Base-by-base conservation (phyloP, 2,888 invertebrate species). In the Ichneumoninae sp. region DNA sequence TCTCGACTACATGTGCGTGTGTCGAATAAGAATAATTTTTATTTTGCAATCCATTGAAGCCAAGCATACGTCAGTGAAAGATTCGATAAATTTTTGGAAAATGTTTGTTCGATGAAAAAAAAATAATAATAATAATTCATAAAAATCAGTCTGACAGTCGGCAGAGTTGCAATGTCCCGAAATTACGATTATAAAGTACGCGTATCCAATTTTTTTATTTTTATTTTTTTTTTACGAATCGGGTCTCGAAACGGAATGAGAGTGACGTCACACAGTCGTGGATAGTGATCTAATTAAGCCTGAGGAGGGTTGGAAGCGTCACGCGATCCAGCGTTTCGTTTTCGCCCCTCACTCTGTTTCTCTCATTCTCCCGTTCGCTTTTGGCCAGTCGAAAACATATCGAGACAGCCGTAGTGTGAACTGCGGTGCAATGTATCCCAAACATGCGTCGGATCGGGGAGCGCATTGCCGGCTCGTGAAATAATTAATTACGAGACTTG, bases 401-500 rank as follows among this genome's bases (percentile, higher is more conserved):
- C 33, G 62, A 52, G 62, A 44, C 52, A 76, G n/a, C 57, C 68
- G 66, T 33, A 75, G 69, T 70, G 69, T 47, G 72, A 80, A 50
- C 60, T 72, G 71, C 50, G 60, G 30, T 44, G 52, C 76, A 47
- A 62, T 50, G 62, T 26, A 40, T 69, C 33, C 36, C 30, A 40
- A 62, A 40, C 71, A 70, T 68, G 33, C 47, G 72, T 54, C 33
- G 52, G 66, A n/a, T 44, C 68, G 66, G 52, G 13, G 10, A 44
- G 60, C 57, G 36, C 50, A 57, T 71, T 68, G 52, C 75, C 66
- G 33, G 72, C 57, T 72, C 36, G 71, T 50, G 68, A 74, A 77
- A 77, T 77, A 84, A 84, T 84, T 69, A 84, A 84, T 84, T 77
- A 68, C 76, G 77, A 50, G 52, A 36, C 72, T 26, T 6, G 26